Percentiles rank a stretch among this genome's conserved stretches.
Evolutionary conservation across 2,797 vertebrate species (phyloP).

Genomic region (Nasua narica): DNA sequence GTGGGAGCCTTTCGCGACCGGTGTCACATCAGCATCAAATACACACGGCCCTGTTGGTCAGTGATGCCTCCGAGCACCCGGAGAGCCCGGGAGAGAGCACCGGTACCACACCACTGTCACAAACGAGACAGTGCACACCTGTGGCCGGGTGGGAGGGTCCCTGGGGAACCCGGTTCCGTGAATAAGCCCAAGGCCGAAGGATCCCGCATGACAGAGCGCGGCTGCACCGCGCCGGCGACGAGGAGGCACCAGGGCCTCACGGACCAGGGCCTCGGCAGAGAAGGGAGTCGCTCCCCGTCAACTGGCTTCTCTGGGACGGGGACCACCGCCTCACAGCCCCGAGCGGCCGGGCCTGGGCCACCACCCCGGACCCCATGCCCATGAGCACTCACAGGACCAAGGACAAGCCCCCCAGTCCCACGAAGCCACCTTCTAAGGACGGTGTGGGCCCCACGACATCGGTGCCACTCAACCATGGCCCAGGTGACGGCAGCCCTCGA

Average conservation of each 20-base stretch:
- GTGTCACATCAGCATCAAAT: neutral
- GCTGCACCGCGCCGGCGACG: rapidly evolving
- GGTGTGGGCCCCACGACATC: neutral
- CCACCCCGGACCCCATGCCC: rapidly evolving
- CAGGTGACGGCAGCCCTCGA: rapidly evolving
- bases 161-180: rapidly evolving
- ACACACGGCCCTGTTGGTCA: rapidly evolving
- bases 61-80: neutral
- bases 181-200: rapidly evolving
- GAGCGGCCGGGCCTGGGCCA: rapidly evolving
- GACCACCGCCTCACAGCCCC: neutral
- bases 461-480: neutral
- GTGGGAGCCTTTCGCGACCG: rapidly evolving
- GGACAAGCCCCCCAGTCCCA: neutral
- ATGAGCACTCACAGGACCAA: rapidly evolving
- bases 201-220: rapidly evolving
- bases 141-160: neutral
- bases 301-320: neutral
- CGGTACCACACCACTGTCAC: rapidly evolving
- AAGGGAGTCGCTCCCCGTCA: rapidly evolving
- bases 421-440: neutral
- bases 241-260: rapidly evolving
- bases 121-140: rapidly evolving
- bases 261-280: rapidly evolving
- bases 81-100: too few species aligned